Evolutionary conservation across 2,888 invertebrate species (phyloP).

Genomic region (Agrilus mali): DNA sequence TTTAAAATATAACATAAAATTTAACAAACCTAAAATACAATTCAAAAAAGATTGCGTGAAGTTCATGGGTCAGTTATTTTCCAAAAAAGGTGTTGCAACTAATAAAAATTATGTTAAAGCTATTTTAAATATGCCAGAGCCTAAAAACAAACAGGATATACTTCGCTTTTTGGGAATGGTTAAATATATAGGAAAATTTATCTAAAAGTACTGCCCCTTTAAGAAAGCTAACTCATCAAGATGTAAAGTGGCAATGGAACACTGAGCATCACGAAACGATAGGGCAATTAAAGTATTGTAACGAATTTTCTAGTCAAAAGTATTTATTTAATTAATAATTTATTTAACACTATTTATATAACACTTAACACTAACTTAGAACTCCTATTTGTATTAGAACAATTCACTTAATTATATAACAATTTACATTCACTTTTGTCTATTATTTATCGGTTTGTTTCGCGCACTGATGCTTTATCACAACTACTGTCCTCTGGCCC

Average conservation of each 20-base stretch:
- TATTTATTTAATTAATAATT: too few species aligned
- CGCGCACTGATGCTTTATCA: too few species aligned
- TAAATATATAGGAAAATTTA: constrained; percentile 15
- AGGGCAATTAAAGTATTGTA: constrained; percentile 12
- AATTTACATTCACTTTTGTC: too few species aligned
- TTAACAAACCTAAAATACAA: constrained; percentile 7
- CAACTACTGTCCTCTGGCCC: too few species aligned
- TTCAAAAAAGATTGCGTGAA: constrained; percentile 3
- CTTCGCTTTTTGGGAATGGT: constrained; percentile 15
- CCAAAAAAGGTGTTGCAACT: not conserved
- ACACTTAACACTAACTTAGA: too few species aligned
- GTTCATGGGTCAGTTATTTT: constrained; percentile 9
- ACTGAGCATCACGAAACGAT: constrained; percentile 13
- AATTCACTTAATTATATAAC: too few species aligned
- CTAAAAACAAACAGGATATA: constrained; percentile 4
- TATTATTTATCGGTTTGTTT: too few species aligned
- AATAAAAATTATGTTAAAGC: constrained; percentile 10
- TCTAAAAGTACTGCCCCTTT: constrained; percentile 15
- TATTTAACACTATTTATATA: too few species aligned
- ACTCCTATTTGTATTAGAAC: too few species aligned
- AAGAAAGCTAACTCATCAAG: constrained; percentile 9
- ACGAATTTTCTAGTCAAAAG: too few species aligned
- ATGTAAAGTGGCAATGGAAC: constrained; percentile 8
- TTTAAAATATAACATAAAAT: constrained; percentile 4
- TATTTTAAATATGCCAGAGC: constrained; percentile 12